Base-by-base conservation (phyloP, 2,113 vertebrate genomes). In the Xyrauchen texanus region DNA sequence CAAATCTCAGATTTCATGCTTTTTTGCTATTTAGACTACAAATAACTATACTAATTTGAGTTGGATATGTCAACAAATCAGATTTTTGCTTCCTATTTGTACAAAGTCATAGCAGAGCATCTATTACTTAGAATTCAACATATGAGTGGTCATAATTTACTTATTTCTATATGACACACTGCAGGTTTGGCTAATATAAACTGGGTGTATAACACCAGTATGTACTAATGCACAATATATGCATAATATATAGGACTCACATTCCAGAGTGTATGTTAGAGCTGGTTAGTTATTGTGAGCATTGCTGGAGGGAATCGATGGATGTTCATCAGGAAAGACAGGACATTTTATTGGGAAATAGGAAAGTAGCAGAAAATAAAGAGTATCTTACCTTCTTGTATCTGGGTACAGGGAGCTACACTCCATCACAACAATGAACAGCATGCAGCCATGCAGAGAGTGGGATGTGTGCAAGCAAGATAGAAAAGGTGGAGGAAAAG, bases 311-410 rank as follows among this genome's bases (percentile, higher is more conserved):
- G 21, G 5, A 47, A 42, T 68, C 6, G 34, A 49, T 13, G 7
- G 46, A 10, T 34, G 53, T 11, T 68, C n/a, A 55, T 51, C 53
- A 74, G 60, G 51, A 67, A 7, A 53, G 7, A 55, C 55, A 8
- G 21, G 13, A n/a, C 4, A 53, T 44, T 10, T 45, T 10, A n/a
- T 16, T 60, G 10, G 62, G 34, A 34, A 66, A n/a, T 8, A n/a
- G 47, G 13, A 16, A 7, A 21, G 6, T 11, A 60, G 49, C 2
- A 15, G 21, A 44, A 13, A 53, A 73, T 11, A 65, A 65, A 64
- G 13, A 45, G 73, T 15, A 77, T 81, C 96, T 97, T 95, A 96
- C 95, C 96, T 96, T 96, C 89, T 87, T 95, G 90, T 93, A 93
- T 88, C 91, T 90, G 88, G 93, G 92, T 67, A 94, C 89, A 83